Evolutionary conservation across 2,888 invertebrate genomes (phyloP).

Genomic region (Meteorus colon): DNA sequence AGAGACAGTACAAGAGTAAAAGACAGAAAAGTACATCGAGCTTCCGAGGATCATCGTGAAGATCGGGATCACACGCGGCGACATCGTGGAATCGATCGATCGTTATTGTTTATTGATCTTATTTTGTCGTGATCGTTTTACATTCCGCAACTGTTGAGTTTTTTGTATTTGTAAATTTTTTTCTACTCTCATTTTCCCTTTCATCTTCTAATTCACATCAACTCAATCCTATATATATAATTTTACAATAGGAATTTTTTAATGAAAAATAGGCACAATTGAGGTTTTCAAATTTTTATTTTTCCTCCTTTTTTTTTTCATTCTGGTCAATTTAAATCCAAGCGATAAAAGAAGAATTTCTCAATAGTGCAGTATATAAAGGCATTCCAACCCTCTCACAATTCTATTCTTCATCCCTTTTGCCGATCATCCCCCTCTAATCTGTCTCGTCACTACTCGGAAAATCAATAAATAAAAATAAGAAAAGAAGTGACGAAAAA

Average conservation of each 20-base stretch:
- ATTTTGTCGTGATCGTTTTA: constrained; percentile 33
- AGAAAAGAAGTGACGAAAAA: neutral
- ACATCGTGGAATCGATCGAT: constrained; percentile 40
- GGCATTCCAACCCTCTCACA: constrained; percentile 63
- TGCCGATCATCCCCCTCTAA: neutral
- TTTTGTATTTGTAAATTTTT: neutral
- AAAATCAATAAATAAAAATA: constrained; percentile 9
- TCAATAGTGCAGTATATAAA: constrained; percentile 70
- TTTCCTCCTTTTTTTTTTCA: neutral
- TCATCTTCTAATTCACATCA: neutral
- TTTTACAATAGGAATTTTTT: neutral
- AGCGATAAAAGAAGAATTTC: constrained; percentile 69
- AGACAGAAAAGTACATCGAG: neutral
- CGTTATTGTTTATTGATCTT: constrained; percentile 40
- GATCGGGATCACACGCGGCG: constrained; percentile 35
- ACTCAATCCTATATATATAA: neutral
- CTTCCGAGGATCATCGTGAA: constrained; percentile 38
- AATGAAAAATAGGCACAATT: neutral
- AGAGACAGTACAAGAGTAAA: neutral
- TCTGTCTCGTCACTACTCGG: neutral
- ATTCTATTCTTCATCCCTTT: constrained; percentile 40
- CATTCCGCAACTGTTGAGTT: constrained; percentile 7
- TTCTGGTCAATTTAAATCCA: constrained; percentile 67
- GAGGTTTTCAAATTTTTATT: neutral
- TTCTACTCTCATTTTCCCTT: neutral